These are phyloP conservation scores for Beaufortia kweichowensis DNA, from an alignment of 2,113 vertebrate genomes.

Conservation along the genomic window DNA sequence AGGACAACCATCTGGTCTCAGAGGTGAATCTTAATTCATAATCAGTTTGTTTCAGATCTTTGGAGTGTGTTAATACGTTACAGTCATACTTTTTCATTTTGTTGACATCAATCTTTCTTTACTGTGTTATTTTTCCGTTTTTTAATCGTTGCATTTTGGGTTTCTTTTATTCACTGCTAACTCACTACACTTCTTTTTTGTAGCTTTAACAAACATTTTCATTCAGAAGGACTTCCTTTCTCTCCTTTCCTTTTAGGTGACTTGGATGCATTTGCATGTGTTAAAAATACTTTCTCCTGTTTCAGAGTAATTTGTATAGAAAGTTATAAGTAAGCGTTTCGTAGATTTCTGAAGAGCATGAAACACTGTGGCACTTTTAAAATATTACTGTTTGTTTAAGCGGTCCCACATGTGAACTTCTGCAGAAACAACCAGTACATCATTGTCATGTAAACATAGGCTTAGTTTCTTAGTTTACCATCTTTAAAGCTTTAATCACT, in stretches of 20 bases:
- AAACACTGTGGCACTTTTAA: no score
- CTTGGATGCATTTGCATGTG: not conserved
- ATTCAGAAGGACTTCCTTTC: not conserved
- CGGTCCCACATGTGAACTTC: no score
- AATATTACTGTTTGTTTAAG: no score
- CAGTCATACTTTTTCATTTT: conserved; percentile 3
- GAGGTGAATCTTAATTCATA: conserved; percentile 47
- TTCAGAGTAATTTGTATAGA: no score
- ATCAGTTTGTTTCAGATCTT: not conserved
- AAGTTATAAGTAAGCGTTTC: no score
- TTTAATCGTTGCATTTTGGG: conserved; percentile 4
- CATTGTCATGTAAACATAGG: no score
- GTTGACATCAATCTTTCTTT: conserved; percentile 7
- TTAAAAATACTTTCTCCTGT: no score
- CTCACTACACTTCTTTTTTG: not conserved
- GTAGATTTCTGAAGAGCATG: no score
- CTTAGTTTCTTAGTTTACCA: not conserved
- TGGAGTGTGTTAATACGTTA: not conserved
- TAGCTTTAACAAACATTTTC: not conserved
- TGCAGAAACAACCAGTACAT: no score
- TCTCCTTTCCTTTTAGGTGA: conserved; percentile 2
- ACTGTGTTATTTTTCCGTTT: not conserved
- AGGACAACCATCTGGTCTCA: conserved; percentile 52
- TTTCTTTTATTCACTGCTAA: not conserved
- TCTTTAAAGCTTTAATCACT: conserved; percentile 51